A percentile compares a stretch with the other conserved stretches of the same genome.
Conservation (phyloP, 2,888 invertebrate species). For the Drosophila suboccidentalis region DNA sequence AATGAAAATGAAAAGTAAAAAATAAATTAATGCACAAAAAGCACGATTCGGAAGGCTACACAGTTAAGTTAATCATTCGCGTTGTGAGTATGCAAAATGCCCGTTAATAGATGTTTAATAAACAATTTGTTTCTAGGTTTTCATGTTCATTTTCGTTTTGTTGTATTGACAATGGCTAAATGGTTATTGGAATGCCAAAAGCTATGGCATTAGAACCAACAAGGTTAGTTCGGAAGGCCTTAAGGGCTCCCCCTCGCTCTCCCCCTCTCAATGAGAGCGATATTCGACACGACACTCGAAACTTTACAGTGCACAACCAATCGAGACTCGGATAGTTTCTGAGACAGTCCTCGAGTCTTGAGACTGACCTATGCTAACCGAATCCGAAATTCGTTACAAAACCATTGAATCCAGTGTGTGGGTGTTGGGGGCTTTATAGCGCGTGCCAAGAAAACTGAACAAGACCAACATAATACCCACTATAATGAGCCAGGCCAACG, state of each 20-base stretch:
- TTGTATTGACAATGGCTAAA: constrained; percentile 21
- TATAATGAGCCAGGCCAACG: constrained; percentile 65
- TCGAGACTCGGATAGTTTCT: neutral
- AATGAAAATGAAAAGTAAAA: constrained; percentile 13
- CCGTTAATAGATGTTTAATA: constrained; percentile 50
- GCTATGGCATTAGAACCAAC: constrained; percentile 69
- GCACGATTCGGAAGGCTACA: constrained; percentile 42
- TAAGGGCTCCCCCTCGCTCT: constrained; percentile 37
- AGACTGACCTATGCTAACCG: constrained; percentile 78
- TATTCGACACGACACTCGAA: constrained; percentile 1
- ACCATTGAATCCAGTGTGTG: constrained; percentile 40
- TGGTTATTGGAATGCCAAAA: constrained; percentile 56
- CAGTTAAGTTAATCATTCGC: constrained; percentile 23
- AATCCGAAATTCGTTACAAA: constrained; percentile 71
- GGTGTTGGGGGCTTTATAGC: constrained; percentile 38
- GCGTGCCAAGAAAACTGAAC: constrained; percentile 73
- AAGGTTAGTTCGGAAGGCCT: constrained; percentile 63
- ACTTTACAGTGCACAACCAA: neutral
- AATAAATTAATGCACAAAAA: constrained; percentile 26
- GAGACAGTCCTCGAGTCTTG: constrained; percentile 10
- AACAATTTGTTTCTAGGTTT: constrained; percentile 56
- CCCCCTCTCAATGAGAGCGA: neutral
- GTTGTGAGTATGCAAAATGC: constrained; percentile 59
- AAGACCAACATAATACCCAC: constrained; percentile 63
- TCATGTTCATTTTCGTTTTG: constrained; percentile 11